Evolutionary conservation across 2,888 invertebrate species (phyloP).

Genomic region (Pheosia tremula): DNA sequence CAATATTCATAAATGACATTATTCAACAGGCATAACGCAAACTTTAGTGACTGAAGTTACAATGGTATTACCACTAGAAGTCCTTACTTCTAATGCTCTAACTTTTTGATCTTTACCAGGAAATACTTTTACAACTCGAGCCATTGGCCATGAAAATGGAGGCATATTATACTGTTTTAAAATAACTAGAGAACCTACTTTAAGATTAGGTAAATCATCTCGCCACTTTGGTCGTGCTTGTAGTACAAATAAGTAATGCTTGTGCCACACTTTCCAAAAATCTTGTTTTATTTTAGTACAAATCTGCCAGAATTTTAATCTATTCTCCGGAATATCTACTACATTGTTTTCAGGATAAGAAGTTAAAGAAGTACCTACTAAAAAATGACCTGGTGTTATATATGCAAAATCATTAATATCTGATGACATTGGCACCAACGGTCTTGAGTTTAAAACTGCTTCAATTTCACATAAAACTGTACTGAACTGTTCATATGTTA

Average conservation of each 20-base stretch:
- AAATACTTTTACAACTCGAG: constrained; percentile 15
- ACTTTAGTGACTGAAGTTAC: constrained; percentile 10
- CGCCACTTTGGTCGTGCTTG: constrained; percentile 19
- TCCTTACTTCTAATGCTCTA: constrained; percentile 18
- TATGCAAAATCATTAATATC: constrained; percentile 16
- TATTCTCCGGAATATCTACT: constrained; percentile 7
- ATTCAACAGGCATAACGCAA: constrained; percentile 12
- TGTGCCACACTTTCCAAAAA: constrained; percentile 19
- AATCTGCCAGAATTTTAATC: constrained; percentile 18
- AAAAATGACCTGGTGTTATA: constrained; percentile 20
- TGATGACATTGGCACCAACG: constrained; percentile 16
- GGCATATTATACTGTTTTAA: constrained; percentile 17
- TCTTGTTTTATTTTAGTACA: constrained; percentile 12
- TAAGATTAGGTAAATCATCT: constrained; percentile 8
- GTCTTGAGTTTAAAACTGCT: constrained; percentile 16
- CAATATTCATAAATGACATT: too few relatives aligned
- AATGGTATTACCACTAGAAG: constrained; percentile 14
- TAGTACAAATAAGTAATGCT: constrained; percentile 15
- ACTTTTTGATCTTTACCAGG: constrained; percentile 16
- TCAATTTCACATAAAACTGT: constrained; percentile 14
- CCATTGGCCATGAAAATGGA: constrained; percentile 18
- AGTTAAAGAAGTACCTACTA: constrained; percentile 15
- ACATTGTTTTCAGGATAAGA: constrained; percentile 17
- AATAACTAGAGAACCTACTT: constrained; percentile 14
- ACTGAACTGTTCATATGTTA: constrained; percentile 22